phyloP scores from a whole-genome alignment of 2,113 vertebrate species.

The Passer montanus region DNA sequence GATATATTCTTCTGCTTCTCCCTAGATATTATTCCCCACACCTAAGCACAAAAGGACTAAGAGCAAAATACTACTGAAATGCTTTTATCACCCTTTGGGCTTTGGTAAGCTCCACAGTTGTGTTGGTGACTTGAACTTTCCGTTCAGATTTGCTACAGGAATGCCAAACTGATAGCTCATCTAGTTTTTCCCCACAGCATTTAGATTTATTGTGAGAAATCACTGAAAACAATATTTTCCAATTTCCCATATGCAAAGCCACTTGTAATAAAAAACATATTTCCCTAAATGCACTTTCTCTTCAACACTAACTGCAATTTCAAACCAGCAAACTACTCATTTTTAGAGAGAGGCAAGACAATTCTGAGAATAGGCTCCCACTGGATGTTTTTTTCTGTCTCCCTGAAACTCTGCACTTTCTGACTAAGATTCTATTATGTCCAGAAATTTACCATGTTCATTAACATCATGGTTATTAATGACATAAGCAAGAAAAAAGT shows the following conservation, averaged over 20 bases:
- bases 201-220: slow-evolving; percentile 24
- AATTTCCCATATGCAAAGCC: background rate
- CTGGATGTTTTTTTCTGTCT: background rate
- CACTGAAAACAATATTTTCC: background rate
- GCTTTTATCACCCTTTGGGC: background rate
- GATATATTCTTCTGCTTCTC: background rate
- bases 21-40: background rate
- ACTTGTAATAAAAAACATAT: background rate
- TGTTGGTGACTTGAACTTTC: background rate
- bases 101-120: background rate
- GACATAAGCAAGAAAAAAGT: background rate
- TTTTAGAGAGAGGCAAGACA: background rate
- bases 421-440: background rate
- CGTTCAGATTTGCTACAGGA: background rate
- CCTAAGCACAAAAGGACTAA: background rate
- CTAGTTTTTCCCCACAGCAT: background rate
- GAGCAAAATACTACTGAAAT: background rate
- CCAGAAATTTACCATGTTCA: background rate
- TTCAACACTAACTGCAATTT: background rate
- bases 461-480: background rate
- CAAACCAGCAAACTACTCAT: background rate
- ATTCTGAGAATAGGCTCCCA: background rate
- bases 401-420: background rate
- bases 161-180: background rate
- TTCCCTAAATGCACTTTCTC: background rate